These are phyloP conservation scores for Elaeidobius kamerunicus DNA, from an alignment of 2,888 invertebrate genomes.

Conservation along the genomic window DNA sequence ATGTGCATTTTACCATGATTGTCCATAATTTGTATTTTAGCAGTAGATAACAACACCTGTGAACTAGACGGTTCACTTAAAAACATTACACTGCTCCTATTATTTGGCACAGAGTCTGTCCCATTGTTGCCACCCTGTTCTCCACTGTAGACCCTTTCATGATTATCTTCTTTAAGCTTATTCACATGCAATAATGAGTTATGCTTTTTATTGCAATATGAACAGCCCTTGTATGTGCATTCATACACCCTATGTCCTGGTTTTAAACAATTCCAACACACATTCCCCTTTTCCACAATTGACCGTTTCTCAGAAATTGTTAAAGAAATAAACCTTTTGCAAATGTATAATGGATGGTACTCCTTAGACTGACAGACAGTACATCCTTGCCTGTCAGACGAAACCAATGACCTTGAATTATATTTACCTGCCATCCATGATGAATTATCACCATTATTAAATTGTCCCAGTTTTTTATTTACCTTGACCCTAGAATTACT, in stretches of 20 bases:
- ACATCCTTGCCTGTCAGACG: not conserved
- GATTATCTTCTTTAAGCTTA: not conserved
- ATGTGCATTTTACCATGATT: not conserved
- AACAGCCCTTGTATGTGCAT: not conserved
- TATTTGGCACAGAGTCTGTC: too few relatives aligned
- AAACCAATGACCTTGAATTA: not conserved
- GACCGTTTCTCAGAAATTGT: not conserved
- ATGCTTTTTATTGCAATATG: not conserved
- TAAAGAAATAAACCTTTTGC: not conserved
- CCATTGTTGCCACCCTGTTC: too few relatives aligned
- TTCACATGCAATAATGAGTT: not conserved
- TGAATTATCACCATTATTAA: not conserved
- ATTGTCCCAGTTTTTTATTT: not conserved
- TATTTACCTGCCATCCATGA: not conserved
- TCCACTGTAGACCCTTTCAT: not conserved
- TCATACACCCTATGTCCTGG: not conserved
- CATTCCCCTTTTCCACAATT: not conserved
- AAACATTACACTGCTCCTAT: too few relatives aligned
- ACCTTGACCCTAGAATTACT: not conserved
- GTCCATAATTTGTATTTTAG: not conserved
- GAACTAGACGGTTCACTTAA: not conserved
- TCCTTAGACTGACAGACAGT: not conserved
- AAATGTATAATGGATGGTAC: not conserved
- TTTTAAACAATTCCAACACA: not conserved
- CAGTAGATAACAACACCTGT: slow-evolving; percentile 4